These are phyloP conservation scores for Harmothoe impar DNA, from an alignment of 2,888 invertebrate species.

Conservation along the genomic window DNA sequence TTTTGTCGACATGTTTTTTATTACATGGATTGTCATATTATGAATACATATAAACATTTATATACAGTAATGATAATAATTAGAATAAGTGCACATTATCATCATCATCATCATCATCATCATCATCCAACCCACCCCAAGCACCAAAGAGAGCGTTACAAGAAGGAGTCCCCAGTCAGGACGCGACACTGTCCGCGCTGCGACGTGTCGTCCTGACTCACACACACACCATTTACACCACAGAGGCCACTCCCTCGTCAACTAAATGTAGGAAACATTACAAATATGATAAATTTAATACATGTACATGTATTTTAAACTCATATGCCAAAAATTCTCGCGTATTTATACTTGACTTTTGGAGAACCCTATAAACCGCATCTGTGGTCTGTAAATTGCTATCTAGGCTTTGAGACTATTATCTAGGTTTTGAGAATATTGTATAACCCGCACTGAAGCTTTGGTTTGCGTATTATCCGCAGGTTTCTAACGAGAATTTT, in stretches of 20 bases:
- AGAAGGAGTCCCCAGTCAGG: not conserved
- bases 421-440: too few relatives aligned
- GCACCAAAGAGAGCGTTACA: not conserved
- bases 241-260: not conserved
- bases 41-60: constrained; percentile 32
- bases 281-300: not conserved
- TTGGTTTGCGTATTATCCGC: too few relatives aligned
- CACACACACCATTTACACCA: not conserved
- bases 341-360: not conserved
- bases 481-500: too few relatives aligned
- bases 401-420: too few relatives aligned
- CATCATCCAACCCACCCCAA: not conserved
- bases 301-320: not conserved
- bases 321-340: not conserved
- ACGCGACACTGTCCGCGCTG: not conserved
- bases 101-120: not conserved
- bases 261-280: not conserved
- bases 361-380: not conserved
- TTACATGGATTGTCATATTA: constrained; percentile 21
- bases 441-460: too few relatives aligned
- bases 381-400: too few relatives aligned
- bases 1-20: not conserved
- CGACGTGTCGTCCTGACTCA: not conserved
- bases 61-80: not conserved
- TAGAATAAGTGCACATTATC: not conserved